Conservation (phyloP, 2,113 vertebrate genomes). For the Acanthisitta chloris region DNA sequence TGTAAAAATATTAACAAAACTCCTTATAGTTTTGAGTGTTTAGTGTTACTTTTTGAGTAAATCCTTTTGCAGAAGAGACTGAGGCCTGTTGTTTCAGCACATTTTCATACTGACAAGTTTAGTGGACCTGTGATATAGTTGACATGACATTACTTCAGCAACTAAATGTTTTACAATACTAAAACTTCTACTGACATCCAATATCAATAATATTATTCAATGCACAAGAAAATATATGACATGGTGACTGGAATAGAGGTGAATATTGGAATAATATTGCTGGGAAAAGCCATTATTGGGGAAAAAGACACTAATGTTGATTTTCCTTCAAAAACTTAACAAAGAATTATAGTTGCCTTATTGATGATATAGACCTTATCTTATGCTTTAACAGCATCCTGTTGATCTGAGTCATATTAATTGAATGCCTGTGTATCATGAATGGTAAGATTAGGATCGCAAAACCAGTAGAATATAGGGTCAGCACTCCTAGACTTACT, state of each 20-base stretch:
- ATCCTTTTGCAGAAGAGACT: background rate
- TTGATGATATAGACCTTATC: background rate
- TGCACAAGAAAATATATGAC: background rate
- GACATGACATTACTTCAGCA: background rate
- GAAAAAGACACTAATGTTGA: background rate
- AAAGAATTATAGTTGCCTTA: background rate
- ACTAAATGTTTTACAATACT: background rate
- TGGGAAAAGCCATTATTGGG: background rate
- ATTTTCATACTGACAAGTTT: background rate
- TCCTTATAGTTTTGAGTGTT: background rate
- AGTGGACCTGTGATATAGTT: background rate
- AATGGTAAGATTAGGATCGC: background rate
- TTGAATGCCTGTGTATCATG: background rate
- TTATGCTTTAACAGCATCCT: background rate
- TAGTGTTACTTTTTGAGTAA: background rate
- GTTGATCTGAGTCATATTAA: background rate
- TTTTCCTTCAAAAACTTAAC: background rate
- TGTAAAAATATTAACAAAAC: background rate
- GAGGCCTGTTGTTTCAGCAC: background rate
- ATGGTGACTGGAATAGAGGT: background rate
- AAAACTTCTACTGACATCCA: background rate
- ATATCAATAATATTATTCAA: background rate
- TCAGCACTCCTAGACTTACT: background rate
- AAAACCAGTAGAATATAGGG: background rate
- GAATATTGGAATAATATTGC: background rate